Conservation (phyloP, 2,797 vertebrate genomes). For the Poecilia velifera region DNA sequence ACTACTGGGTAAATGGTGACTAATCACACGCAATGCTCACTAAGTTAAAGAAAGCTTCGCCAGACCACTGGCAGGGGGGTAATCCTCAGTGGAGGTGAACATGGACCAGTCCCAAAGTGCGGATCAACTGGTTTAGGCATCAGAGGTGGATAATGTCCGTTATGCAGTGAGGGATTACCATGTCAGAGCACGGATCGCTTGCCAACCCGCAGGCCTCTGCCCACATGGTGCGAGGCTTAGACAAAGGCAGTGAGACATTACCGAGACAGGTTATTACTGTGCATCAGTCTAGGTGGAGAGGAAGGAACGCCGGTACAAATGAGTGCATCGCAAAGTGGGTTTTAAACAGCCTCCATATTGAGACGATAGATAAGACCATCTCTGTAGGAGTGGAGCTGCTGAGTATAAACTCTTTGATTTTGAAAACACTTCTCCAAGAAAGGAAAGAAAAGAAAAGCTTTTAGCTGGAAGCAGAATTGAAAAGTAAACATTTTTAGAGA, state of each 20-base stretch:
- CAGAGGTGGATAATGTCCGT: slow-evolving; percentile 65
- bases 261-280: slow-evolving; percentile 59
- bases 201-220: slow-evolving; percentile 60
- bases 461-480: slow-evolving; percentile 11
- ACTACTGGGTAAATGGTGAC: slow-evolving; percentile 45
- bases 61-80: slow-evolving; percentile 20
- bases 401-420: slow-evolving; percentile 19
- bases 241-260: slow-evolving; percentile 59
- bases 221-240: slow-evolving; percentile 53
- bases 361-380: slow-evolving; percentile 15
- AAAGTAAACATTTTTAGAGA: neutral
- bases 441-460: slow-evolving; percentile 25
- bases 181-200: slow-evolving; percentile 67
- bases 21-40: slow-evolving; percentile 47
- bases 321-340: slow-evolving; percentile 40
- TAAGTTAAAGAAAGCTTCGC: slow-evolving; percentile 48
- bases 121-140: slow-evolving; percentile 59
- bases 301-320: slow-evolving; percentile 36
- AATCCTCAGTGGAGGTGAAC: slow-evolving; percentile 46
- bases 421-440: slow-evolving; percentile 17
- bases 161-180: slow-evolving; percentile 69
- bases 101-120: slow-evolving; percentile 52
- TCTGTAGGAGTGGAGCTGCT: slow-evolving; percentile 3
- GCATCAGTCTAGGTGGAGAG: slow-evolving; percentile 38
- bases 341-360: slow-evolving; percentile 36